Conservation (phyloP, 1,140 invertebrate species). For the Brachionus sp. region DNA sequence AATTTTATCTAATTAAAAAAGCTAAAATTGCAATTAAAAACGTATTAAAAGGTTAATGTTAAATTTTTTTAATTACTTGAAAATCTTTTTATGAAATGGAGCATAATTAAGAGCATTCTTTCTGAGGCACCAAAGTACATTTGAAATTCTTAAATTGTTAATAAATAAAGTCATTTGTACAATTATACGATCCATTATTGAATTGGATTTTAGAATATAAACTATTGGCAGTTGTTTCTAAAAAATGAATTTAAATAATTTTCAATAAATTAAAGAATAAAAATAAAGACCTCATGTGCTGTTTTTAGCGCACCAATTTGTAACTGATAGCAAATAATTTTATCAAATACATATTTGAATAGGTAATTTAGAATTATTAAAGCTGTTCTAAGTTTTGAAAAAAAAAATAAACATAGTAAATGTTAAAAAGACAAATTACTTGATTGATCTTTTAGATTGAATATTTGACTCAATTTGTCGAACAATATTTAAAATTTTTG, state of each 20-base stretch:
- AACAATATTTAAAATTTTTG: background rate
- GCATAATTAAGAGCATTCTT: background rate
- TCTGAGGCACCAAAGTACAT: background rate
- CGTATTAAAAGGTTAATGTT: background rate
- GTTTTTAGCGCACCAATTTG: background rate
- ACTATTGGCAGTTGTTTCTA: constrained; percentile 9
- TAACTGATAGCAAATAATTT: constrained; percentile 5
- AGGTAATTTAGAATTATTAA: background rate
- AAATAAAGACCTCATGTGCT: background rate
- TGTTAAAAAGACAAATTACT: background rate
- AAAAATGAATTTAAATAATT: background rate
- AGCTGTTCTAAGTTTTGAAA: background rate
- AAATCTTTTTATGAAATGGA: background rate
- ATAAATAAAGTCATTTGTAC: background rate
- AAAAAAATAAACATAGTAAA: background rate
- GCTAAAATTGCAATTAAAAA: background rate
- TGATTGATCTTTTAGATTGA: background rate
- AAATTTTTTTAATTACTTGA: background rate
- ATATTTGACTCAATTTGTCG: background rate
- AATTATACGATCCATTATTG: background rate
- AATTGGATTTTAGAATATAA: background rate
- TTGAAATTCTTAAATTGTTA: background rate
- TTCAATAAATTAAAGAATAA: background rate
- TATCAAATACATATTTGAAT: background rate
- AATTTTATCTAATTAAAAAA: background rate